Evolutionary conservation across 2,113 vertebrate genomes (phyloP).

Genomic region (Siniperca knerii): DNA sequence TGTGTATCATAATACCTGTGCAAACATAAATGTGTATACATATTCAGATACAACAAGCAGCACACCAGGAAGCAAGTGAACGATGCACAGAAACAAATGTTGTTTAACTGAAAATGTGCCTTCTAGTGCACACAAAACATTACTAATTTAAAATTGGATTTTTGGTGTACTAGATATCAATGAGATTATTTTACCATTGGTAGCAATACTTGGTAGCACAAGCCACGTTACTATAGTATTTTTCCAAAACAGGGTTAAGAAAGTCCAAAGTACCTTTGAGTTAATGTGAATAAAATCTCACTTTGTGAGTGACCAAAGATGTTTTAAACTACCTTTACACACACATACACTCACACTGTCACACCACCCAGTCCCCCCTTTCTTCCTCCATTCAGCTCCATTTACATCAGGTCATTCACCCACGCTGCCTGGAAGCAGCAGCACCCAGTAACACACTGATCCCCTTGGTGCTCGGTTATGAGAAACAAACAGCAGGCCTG

Average conservation of each 20-base stretch:
- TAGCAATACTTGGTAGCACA: background rate
- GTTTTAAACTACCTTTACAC: constrained; percentile 32
- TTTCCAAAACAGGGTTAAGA: background rate
- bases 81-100: background rate
- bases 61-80: background rate
- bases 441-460: constrained; percentile 10
- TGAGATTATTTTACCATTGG: background rate
- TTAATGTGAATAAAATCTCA: constrained; percentile 6
- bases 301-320: constrained; percentile 9
- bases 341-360: background rate
- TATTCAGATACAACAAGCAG: background rate
- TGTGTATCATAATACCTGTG: background rate
- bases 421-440: constrained; percentile 24
- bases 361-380: background rate
- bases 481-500: constrained; percentile 54
- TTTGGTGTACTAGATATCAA: background rate
- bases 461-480: constrained; percentile 17
- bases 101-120: background rate
- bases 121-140: background rate
- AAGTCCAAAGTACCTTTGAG: background rate
- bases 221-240: background rate
- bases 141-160: background rate
- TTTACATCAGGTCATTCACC: constrained; percentile 55
- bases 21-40: background rate
- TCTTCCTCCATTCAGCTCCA: constrained; percentile 8